phyloP scores from a whole-genome alignment of 2,888 invertebrate species.

The Ophioninae sp. region DNA sequence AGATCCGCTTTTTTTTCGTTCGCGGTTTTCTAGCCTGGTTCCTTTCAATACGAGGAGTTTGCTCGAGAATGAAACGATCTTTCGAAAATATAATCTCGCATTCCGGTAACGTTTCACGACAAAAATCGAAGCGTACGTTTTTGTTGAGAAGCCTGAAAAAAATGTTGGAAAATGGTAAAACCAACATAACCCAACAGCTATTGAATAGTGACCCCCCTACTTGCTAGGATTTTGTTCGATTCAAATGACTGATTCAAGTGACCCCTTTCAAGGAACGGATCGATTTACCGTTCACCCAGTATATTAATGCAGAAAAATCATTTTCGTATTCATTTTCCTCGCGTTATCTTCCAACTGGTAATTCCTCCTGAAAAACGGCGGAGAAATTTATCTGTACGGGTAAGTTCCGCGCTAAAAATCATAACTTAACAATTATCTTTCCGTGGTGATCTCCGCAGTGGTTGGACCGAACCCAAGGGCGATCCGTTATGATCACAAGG shows the following conservation, averaged over 20 bases:
- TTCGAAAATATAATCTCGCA: constrained; percentile 14
- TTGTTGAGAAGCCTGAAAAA: neutral
- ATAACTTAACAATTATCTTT: constrained; percentile 56
- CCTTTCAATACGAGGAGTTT: neutral
- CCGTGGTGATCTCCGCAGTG: constrained; percentile 40
- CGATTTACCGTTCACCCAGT: neutral
- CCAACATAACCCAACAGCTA: no score
- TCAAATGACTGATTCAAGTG: no score
- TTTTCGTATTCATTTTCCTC: constrained; percentile 38
- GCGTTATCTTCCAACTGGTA: constrained; percentile 7
- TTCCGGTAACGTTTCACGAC: neutral
- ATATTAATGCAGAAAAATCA: constrained; percentile 13
- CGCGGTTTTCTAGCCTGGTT: constrained; percentile 9
- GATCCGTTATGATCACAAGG: constrained; percentile 52
- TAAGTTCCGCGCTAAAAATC: constrained; percentile 51
- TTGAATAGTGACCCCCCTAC: no score
- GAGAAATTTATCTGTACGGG: constrained; percentile 41
- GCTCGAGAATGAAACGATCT: neutral
- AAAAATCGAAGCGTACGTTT: neutral
- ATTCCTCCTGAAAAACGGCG: constrained; percentile 23
- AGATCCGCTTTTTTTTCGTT: constrained; percentile 16
- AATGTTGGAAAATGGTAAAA: neutral
- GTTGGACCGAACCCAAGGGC: constrained; percentile 48
- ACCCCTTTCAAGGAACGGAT: no score
- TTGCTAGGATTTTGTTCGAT: no score